These are phyloP conservation scores for Ooceraea biroi DNA, from an alignment of 1,140 invertebrate species.

Conservation along the genomic window DNA sequence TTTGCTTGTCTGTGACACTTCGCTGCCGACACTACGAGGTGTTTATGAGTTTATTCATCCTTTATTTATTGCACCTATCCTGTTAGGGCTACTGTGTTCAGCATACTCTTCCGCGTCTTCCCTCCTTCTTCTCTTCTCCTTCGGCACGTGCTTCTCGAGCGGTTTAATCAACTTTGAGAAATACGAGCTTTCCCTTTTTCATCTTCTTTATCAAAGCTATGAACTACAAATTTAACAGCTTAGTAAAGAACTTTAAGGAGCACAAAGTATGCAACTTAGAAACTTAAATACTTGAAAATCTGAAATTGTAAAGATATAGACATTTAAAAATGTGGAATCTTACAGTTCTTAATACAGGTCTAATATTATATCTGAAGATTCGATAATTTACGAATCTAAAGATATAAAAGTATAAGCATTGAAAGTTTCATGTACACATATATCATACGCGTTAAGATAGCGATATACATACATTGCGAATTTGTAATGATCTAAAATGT, in stretches of 20 bases:
- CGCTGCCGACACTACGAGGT: slow-evolving; percentile 58
- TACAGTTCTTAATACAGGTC: neutral
- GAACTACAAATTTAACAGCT: neutral
- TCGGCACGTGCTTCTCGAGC: neutral
- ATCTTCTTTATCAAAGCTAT: neutral
- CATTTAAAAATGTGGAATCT: neutral
- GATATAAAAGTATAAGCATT: neutral
- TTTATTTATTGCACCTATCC: slow-evolving; percentile 64
- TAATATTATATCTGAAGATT: neutral
- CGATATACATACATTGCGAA: neutral
- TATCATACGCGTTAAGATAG: neutral
- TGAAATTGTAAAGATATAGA: neutral
- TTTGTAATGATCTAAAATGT: neutral
- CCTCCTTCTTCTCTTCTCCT: slow-evolving; percentile 1
- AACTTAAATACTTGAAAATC: neutral
- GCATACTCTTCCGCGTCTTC: slow-evolving; percentile 19
- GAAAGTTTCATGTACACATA: neutral
- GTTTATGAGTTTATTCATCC: slow-evolving; percentile 77
- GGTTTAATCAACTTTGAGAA: slow-evolving; percentile 37
- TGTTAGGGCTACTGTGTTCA: slow-evolving; percentile 50
- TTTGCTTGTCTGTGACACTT: slow-evolving; percentile 63
- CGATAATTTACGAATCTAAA: neutral
- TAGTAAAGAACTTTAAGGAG: neutral
- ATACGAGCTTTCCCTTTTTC: slow-evolving; percentile 42
- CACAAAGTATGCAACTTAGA: neutral